Conservation (phyloP, 2,888 invertebrate genomes). For the Thysanoteuthis rhombus region DNA sequence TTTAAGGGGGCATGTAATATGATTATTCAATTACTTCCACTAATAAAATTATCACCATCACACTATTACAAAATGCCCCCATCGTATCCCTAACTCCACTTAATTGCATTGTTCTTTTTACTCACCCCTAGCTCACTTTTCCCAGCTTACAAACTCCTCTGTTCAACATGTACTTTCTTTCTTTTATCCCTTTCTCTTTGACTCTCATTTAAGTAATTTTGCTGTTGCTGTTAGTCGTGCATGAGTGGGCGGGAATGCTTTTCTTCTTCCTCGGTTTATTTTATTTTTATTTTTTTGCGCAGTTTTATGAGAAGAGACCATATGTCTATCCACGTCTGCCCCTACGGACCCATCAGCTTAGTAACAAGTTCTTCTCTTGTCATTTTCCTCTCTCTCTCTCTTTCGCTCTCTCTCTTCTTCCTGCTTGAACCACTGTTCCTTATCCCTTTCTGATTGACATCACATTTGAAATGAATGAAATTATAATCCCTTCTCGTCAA, state of each 20-base stretch:
- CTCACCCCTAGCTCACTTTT: background rate
- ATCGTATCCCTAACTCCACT: no score
- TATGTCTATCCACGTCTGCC: background rate
- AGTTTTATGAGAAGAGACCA: background rate
- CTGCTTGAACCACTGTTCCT: background rate
- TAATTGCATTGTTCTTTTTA: no score
- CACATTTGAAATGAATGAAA: no score
- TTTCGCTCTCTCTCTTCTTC: background rate
- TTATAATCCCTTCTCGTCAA: no score
- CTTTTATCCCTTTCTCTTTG: background rate
- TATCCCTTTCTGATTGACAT: no score
- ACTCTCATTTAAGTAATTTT: background rate
- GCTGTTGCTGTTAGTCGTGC: background rate
- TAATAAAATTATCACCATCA: no score
- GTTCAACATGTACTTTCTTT: background rate
- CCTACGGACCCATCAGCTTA: background rate
- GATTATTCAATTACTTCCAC: no score
- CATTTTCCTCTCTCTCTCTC: background rate
- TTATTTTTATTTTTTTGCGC: background rate
- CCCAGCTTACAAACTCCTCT: background rate
- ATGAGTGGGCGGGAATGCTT: background rate
- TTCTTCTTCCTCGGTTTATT: no score
- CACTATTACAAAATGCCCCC: no score
- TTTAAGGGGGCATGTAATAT: no score
- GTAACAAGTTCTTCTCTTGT: background rate